These are phyloP conservation scores for Andinoacara biseriatus DNA, from an alignment of 2,113 vertebrate genomes.

Conservation along the genomic window DNA sequence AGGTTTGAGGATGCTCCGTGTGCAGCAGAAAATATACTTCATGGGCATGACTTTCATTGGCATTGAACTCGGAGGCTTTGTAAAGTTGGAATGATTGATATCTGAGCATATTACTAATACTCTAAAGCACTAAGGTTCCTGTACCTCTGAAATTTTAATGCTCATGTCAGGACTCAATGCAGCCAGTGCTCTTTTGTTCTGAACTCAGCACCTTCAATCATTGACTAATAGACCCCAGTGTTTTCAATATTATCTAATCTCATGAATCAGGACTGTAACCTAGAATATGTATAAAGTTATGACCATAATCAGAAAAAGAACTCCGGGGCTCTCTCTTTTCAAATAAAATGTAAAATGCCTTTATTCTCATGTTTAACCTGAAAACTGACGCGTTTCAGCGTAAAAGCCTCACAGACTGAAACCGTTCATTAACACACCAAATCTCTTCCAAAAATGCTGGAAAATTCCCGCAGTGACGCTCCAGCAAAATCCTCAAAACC, in stretches of 20 bases:
- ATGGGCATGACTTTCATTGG: not conserved
- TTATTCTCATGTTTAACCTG: not conserved
- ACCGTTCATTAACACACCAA: too few relatives aligned
- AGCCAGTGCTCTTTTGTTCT: not conserved
- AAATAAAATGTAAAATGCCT: not conserved
- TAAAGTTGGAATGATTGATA: not conserved
- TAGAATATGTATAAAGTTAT: not conserved
- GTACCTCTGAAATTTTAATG: not conserved
- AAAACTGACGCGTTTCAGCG: too few relatives aligned
- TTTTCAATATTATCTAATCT: not conserved
- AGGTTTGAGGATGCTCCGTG: constrained; percentile 22
- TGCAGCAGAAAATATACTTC: not conserved
- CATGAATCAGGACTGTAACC: fast-evolving
- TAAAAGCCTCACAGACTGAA: too few relatives aligned
- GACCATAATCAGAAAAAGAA: not conserved
- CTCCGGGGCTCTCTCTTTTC: not conserved
- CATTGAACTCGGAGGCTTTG: not conserved
- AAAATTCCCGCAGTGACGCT: too few relatives aligned
- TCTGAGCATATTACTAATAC: not conserved
- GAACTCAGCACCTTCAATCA: not conserved
- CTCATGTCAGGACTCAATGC: not conserved
- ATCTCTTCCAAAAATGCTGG: too few relatives aligned
- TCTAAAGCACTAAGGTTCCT: not conserved
- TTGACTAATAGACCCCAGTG: not conserved
- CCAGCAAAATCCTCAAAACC: too few relatives aligned